phyloP scores from a whole-genome alignment of 1,140 invertebrate species.

The Centruroides vittatus region DNA sequence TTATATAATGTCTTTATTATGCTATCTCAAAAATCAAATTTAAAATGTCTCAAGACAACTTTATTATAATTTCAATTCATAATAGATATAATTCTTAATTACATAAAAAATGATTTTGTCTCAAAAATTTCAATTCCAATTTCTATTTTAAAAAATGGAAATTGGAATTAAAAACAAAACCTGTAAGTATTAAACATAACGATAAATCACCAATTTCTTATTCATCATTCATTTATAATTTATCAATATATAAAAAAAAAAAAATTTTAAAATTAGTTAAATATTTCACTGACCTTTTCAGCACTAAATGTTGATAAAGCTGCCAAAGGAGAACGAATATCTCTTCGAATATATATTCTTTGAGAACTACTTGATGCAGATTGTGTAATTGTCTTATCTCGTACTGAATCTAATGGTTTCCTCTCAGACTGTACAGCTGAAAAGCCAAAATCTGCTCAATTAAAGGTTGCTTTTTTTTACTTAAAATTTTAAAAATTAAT shows the following conservation, averaged over 20 bases:
- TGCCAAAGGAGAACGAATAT: slow-evolving; percentile 30
- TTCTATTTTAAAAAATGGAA: background rate
- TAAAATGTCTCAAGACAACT: no score
- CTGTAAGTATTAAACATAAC: background rate
- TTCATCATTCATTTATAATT: no score
- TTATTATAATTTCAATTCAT: no score
- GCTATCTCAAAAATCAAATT: no score
- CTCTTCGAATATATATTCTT: slow-evolving; percentile 33
- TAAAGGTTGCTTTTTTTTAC: background rate
- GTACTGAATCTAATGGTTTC: slow-evolving; percentile 29
- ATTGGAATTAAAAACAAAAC: background rate
- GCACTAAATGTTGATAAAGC: slow-evolving; percentile 27
- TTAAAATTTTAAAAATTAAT: background rate
- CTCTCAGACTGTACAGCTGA: slow-evolving; percentile 43
- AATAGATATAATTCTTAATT: no score
- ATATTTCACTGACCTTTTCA: slow-evolving; percentile 8
- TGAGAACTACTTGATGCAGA: slow-evolving; percentile 28
- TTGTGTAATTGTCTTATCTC: slow-evolving; percentile 23
- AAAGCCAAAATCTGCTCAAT: slow-evolving; percentile 2
- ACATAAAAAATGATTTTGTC: background rate
- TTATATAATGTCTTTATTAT: no score
- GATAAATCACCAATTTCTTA: no score
- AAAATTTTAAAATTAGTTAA: background rate
- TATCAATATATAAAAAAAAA: background rate
- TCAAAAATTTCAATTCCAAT: no score